These are phyloP conservation scores for Drosophila kikkawai DNA, from an alignment of 1,140 invertebrate species.

Conservation along the genomic window DNA sequence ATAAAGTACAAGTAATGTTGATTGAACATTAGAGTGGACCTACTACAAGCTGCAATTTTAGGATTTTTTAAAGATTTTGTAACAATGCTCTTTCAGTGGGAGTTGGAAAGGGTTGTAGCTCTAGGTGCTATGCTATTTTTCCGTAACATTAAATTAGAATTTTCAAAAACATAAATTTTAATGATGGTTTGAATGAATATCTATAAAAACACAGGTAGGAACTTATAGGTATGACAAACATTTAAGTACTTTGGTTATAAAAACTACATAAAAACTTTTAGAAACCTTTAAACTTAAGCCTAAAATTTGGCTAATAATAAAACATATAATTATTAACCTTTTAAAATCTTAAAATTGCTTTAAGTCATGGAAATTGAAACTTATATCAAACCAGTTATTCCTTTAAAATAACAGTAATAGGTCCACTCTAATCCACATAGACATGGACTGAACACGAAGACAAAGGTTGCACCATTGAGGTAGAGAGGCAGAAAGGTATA, in stretches of 20 bases:
- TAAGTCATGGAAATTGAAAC: neutral
- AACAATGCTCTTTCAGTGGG: no score
- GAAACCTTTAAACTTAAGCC: neutral
- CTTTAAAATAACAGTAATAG: neutral
- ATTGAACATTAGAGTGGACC: conserved; percentile 25
- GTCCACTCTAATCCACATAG: conserved; percentile 22
- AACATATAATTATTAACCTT: neutral
- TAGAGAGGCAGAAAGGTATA: neutral
- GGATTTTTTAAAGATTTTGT: no score
- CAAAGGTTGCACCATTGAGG: conserved; percentile 18
- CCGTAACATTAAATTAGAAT: no score
- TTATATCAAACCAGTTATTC: neutral
- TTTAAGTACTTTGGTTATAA: conserved; percentile 6
- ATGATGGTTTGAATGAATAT: neutral
- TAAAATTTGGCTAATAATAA: no score
- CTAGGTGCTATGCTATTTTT: no score
- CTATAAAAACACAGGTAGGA: neutral
- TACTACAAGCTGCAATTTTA: neutral
- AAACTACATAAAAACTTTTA: neutral
- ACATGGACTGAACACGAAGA: conserved; percentile 2
- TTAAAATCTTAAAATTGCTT: neutral
- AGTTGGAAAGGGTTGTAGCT: no score
- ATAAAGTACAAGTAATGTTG: conserved; percentile 41
- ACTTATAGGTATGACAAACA: neutral
- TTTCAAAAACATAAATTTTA: neutral